These are phyloP conservation scores for Melipona quadrifasciata DNA, from an alignment of 1,140 invertebrate species.

Conservation along the genomic window DNA sequence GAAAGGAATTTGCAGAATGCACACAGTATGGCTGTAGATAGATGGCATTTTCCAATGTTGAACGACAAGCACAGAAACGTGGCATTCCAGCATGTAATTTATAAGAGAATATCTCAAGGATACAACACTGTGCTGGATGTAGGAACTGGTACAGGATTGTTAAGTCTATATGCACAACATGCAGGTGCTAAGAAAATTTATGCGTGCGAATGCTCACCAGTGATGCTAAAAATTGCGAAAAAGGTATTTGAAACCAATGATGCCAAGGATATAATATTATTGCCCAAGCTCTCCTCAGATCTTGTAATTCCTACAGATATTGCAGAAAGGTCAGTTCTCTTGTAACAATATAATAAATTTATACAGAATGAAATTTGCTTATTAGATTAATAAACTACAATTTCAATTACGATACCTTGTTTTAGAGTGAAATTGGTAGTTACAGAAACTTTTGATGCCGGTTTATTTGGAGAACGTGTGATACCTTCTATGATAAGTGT, in stretches of 20 bases:
- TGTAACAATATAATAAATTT: background rate
- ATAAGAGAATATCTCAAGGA: conserved; percentile 81
- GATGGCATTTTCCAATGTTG: conserved; percentile 92
- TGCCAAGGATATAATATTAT: conserved; percentile 73
- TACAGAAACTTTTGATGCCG: conserved; percentile 91
- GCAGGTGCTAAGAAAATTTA: conserved; percentile 83
- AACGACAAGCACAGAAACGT: conserved; percentile 88
- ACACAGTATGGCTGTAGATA: conserved; percentile 82
- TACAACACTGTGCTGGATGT: conserved; percentile 86
- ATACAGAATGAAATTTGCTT: background rate
- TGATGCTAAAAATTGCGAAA: conserved; percentile 84
- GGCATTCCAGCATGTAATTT: conserved; percentile 85
- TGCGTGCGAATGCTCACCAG: conserved; percentile 86
- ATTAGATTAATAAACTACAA: background rate
- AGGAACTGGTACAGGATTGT: conserved; percentile 88
- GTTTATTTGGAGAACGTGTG: conserved; percentile 88
- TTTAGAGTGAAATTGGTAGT: conserved; percentile 85
- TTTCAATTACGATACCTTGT: conserved; percentile 39
- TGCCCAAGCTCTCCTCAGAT: conserved; percentile 83
- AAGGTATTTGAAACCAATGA: conserved; percentile 83
- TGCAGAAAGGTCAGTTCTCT: conserved; percentile 74
- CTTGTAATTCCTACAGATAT: conserved; percentile 83
- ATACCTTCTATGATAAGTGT: conserved; percentile 87
- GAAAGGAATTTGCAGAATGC: conserved; percentile 75
- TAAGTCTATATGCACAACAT: conserved; percentile 85